Base-by-base conservation (phyloP, 1,140 invertebrate genomes). In the Zaprionus davidi region DNA sequence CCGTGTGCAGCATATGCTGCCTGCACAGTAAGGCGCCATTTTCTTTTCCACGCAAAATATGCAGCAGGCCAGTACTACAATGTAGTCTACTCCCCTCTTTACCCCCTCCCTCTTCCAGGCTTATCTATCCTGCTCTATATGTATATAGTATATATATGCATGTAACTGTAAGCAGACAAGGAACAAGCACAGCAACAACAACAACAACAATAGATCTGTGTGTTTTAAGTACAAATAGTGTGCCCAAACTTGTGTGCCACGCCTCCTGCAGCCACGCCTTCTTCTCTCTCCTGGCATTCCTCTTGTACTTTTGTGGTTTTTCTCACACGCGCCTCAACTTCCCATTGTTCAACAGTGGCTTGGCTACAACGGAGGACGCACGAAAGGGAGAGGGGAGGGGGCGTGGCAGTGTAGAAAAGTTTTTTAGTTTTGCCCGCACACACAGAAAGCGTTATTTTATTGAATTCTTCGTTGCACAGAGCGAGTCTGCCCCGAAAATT, bases 371-470 rank as follows among this genome's bases (percentile, higher is more conserved):
- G 59, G 49, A 31, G 36, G 59, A n/a, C n/a, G 1, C 2, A 28
- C 26, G 26, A 31, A 9, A 9, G 7, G 2, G 9, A 6, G 1
- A 6, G 5, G 26, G 6, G 5, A 4, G 5, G 31, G 64, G 80
- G 82, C 76, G 82, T 82, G 82, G 79, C 79, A 28, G 36, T 38
- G 76, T 63, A 31, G 58, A 81, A 85, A 87, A 88, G 49, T 88
- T 79, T 75, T 26, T 75, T 83, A 74, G 69, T 80, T 83, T 78
- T 69, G 24, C 66, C 69, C 53, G 41, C 41, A 46, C 36, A 38
- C 77, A 83, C 71, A 80, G 67, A 81, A 87, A 87, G 84, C 85
- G 81, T 87, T 87, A 87, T 87, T 87, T 87, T 87, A 87, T 87
- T 87, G 84, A 87, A 87, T 87, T 62, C 57, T 55, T 75, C 9